Conservation (phyloP, 2,113 vertebrate species). For the Stigmatopora nigra region DNA sequence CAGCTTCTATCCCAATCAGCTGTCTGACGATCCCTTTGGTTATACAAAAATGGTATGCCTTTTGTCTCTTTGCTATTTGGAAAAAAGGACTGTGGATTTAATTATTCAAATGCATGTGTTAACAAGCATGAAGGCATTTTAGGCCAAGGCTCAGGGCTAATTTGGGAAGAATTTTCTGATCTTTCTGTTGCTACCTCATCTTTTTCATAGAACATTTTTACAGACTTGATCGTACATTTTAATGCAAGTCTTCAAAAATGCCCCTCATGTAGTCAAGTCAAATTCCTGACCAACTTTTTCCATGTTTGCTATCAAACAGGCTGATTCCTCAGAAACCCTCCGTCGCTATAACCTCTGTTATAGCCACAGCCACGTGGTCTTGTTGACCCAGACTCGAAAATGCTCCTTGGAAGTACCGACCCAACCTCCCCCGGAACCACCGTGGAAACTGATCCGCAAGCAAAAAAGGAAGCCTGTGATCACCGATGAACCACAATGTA, state of each 20-base stretch:
- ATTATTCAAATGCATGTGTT: not conserved
- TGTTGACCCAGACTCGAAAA: constrained; percentile 76
- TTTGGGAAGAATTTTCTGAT: too few species aligned
- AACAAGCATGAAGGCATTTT: not conserved
- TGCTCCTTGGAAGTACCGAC: constrained; percentile 69
- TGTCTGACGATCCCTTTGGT: constrained; percentile 68
- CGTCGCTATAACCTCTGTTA: constrained; percentile 78
- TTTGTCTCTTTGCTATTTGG: not conserved
- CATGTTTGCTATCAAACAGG: constrained; percentile 56
- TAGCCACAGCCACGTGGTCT: constrained; percentile 75
- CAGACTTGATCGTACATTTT: too few species aligned
- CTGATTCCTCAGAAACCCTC: constrained; percentile 77
- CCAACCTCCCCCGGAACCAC: constrained; percentile 61
- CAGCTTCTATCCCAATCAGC: constrained; percentile 69
- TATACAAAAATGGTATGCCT: constrained; percentile 75
- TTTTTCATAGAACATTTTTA: too few species aligned
- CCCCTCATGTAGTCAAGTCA: too few species aligned
- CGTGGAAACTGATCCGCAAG: constrained; percentile 79
- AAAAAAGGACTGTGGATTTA: not conserved
- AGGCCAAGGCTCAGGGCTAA: too few species aligned
- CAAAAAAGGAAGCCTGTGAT: constrained; percentile 66
- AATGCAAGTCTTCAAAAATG: too few species aligned
- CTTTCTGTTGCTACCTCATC: too few species aligned
- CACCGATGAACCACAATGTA: constrained; percentile 81
- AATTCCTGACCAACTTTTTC: not conserved